These are phyloP conservation scores for Conops quadrifasciatus DNA, from an alignment of 2,888 invertebrate genomes.

Conservation along the genomic window DNA sequence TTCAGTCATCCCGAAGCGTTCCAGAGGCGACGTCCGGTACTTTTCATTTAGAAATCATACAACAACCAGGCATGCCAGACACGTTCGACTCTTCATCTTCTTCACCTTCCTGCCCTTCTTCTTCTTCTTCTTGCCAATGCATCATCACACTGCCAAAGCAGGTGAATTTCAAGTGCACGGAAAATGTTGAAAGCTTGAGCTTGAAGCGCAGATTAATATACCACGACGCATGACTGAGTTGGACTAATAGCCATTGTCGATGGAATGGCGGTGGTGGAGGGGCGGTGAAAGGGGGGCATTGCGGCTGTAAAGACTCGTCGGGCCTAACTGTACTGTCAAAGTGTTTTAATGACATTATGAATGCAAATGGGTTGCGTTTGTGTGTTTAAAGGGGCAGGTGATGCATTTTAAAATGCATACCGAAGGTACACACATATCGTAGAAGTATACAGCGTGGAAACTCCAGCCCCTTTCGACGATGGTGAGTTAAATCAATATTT, in stretches of 20 bases:
- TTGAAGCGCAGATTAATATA: slow-evolving; percentile 7
- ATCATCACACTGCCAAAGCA: not conserved
- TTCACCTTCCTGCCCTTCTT: not conserved
- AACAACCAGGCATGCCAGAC: not conserved
- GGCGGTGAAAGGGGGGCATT: not conserved
- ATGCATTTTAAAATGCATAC: slow-evolving; percentile 7
- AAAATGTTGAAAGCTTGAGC: slow-evolving; percentile 9
- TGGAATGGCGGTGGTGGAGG: not conserved
- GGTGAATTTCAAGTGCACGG: slow-evolving; percentile 23
- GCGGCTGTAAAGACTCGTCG: not conserved
- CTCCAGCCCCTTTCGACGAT: too few relatives aligned
- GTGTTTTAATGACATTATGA: slow-evolving; percentile 21
- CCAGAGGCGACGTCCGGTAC: too few relatives aligned
- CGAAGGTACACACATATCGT: not conserved
- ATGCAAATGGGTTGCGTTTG: slow-evolving; percentile 18
- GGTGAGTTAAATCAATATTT: too few relatives aligned
- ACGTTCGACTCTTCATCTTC: not conserved
- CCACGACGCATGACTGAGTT: slow-evolving; percentile 12
- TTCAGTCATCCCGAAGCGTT: too few relatives aligned
- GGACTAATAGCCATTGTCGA: not conserved
- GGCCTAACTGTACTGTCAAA: slow-evolving; percentile 10
- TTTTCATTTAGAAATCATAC: too few relatives aligned
- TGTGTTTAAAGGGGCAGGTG: not conserved
- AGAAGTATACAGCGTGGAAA: not conserved
- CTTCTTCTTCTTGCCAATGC: too few relatives aligned